phyloP scores from a whole-genome alignment of 2,113 vertebrate species.

The Rhynchomys soricoides region DNA sequence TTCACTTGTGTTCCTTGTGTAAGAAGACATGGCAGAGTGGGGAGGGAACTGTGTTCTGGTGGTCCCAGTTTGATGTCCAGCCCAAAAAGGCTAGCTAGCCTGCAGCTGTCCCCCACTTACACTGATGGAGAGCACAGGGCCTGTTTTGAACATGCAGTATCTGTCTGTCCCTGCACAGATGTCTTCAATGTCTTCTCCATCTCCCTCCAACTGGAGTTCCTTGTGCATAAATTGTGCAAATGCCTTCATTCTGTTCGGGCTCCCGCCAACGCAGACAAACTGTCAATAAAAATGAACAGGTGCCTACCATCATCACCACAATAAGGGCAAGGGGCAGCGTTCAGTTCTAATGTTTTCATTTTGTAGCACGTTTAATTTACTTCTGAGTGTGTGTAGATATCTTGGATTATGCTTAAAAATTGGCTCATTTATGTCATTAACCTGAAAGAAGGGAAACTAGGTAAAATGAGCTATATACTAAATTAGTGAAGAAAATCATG shows the following conservation, averaged over 20 bases:
- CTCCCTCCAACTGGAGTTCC: constrained; percentile 86
- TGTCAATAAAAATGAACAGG: constrained; percentile 23
- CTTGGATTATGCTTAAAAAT: background rate
- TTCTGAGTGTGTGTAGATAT: background rate
- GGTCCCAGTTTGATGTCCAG: background rate
- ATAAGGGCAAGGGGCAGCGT: too few species aligned
- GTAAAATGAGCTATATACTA: background rate
- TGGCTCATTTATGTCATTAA: constrained; percentile 29
- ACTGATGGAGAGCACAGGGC: constrained; percentile 91
- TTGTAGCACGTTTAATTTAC: background rate
- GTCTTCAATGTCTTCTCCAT: constrained; percentile 84
- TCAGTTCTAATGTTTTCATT: background rate
- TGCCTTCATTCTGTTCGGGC: constrained; percentile 90
- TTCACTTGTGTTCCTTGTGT: background rate
- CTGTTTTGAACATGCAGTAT: constrained; percentile 91
- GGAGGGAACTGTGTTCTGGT: background rate
- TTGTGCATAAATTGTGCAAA: constrained; percentile 90
- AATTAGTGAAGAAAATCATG: constrained; percentile 39
- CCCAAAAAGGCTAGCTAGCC: background rate
- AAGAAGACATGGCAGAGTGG: background rate
- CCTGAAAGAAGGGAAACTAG: background rate
- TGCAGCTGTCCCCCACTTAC: constrained; percentile 78
- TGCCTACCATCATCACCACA: background rate
- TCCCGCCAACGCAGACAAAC: constrained; percentile 93
- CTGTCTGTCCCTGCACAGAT: constrained; percentile 91